Evolutionary conservation across 2,888 invertebrate genomes (phyloP).

Genomic region (Actias luna): DNA sequence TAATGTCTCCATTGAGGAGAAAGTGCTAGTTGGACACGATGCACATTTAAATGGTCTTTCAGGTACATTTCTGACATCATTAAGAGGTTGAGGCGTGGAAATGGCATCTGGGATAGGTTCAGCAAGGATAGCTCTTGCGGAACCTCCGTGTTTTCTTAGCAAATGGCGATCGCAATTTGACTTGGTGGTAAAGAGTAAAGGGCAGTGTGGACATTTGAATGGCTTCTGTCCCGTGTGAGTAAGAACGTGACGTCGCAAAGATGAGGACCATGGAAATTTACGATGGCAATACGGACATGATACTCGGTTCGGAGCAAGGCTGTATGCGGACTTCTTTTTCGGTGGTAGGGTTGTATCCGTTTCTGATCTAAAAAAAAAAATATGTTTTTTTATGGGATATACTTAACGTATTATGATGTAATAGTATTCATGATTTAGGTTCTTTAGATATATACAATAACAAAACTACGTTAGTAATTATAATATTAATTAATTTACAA

Average conservation of each 20-base stretch:
- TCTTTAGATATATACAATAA: background rate
- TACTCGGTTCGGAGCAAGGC: slow-evolving; percentile 95
- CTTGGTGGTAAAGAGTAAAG: slow-evolving; percentile 96
- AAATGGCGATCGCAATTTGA: slow-evolving; percentile 98
- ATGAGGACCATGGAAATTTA: slow-evolving; percentile 98
- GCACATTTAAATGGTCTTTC: slow-evolving; percentile 91
- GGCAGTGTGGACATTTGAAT: slow-evolving; percentile 96
- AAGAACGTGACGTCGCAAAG: slow-evolving; percentile 94
- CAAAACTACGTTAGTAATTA: background rate
- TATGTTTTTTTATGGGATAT: background rate
- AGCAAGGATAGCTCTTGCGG: slow-evolving; percentile 69
- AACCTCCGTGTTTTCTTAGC: slow-evolving; percentile 88
- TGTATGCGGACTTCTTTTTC: slow-evolving; percentile 97
- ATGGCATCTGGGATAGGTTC: slow-evolving; percentile 62
- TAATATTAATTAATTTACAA: background rate
- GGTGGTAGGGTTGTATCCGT: slow-evolving; percentile 82
- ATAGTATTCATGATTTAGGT: slow-evolving; percentile 3
- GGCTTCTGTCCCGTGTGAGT: slow-evolving; percentile 99
- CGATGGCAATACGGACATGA: slow-evolving; percentile 96
- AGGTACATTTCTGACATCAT: slow-evolving; percentile 84
- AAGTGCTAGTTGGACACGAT: slow-evolving; percentile 91
- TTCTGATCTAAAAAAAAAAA: slow-evolving; percentile 81
- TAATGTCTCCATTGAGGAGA: slow-evolving; percentile 89
- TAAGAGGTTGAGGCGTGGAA: slow-evolving; percentile 49
- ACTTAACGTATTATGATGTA: background rate